A percentile compares a stretch with the other conserved stretches of the same genome.
Conservation (phyloP, 92 coral and sea anemone species). For the Anthopleura xanthogrammica region DNA sequence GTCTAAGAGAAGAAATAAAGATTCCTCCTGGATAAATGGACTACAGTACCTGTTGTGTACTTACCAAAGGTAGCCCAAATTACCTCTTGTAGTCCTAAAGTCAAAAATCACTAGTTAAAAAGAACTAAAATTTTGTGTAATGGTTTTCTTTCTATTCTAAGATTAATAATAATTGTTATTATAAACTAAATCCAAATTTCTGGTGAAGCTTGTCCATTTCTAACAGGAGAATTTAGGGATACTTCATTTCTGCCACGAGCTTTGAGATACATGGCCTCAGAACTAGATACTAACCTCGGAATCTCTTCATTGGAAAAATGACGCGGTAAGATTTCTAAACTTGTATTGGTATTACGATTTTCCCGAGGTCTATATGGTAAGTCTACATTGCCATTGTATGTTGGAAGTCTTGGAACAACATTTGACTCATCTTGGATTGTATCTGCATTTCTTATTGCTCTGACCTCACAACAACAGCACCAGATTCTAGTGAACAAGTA, state of each 20-base stretch:
- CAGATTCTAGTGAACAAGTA: constrained; percentile 43
- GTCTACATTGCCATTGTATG: not conserved
- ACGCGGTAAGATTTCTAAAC: constrained; percentile 25
- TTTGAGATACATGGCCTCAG: constrained; percentile 16
- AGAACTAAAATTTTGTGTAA: too few species aligned
- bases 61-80: not conserved
- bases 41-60: not conserved
- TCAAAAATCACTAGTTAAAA: too few species aligned
- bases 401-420: not conserved
- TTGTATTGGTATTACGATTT: not conserved
- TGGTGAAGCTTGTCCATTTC: not conserved
- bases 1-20: too few species aligned
- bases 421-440: not conserved
- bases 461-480: constrained; percentile 79
- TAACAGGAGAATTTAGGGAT: not conserved
- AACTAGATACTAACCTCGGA: constrained; percentile 15
- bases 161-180: not conserved
- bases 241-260: constrained; percentile 11
- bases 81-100: not conserved
- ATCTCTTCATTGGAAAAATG: constrained; percentile 14
- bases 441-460: constrained; percentile 23
- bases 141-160: not conserved
- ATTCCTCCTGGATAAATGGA: not conserved
- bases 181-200: not conserved
- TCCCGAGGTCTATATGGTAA: not conserved